Evolutionary conservation across 2,113 vertebrate genomes (phyloP), one percentile per base, ranked within the genome.

Genomic region (Ptilonorhynchus violaceus): DNA sequence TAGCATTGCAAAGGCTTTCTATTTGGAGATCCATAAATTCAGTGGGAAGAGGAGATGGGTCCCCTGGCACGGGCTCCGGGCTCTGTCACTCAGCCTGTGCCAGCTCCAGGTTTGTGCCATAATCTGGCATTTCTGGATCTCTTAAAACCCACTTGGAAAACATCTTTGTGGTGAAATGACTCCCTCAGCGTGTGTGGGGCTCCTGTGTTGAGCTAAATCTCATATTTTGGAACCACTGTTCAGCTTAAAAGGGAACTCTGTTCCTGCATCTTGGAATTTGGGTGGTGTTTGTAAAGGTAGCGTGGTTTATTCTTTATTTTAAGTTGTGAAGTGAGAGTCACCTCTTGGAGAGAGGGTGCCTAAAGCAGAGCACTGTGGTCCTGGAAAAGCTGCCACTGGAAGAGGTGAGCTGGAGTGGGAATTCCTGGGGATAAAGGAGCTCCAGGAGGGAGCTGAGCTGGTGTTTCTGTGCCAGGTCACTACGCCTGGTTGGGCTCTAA

Each of bases 201-300:
- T 74, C 37, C 42, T 2, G 1, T 4, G 0, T 11, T 31, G 37
- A 37, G 33, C n/a, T 31, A 15, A 69, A 42, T n/a, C n/a, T 41
- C 4, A 0, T 2, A 0, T 3, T 0, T 3, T 33, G 62, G 8
- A 78, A 11, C 9, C 14, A 2, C 13, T 22, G 53, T 67, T 81
- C 12, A 20, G 75, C 9, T 39, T 35, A 3, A 22, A 55, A 49
- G 24, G 5, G 9, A 41, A 3, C 47, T 60, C 82, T 83, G 42
- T 19, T 24, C 9, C 2, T 14, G 58, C 22, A 7, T 30, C 30
- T 39, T 23, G 20, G 67, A n/a, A 13, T 47, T 14, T 24, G 21
- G 41, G 42, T 1, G 1, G 28, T 13, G 1, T 28, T 67, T 42
- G 41, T 59, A 2, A 4, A 4, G 18, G 8, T 75, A 19, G 46